phyloP scores from a whole-genome alignment of 2,113 vertebrate species.

The Tetraodon nigroviridis region DNA sequence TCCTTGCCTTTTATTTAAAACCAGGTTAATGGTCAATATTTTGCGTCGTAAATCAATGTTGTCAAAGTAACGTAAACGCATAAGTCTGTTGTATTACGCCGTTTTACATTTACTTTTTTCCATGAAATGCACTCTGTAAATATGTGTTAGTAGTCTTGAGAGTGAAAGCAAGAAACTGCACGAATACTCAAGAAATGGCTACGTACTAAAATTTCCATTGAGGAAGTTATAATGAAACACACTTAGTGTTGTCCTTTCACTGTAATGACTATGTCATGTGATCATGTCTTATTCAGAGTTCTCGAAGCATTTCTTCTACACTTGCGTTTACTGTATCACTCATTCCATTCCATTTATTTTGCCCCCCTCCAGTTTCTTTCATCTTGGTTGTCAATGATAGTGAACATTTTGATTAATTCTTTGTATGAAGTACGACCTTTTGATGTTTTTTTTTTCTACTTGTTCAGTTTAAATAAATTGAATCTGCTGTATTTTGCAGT shows the following conservation, averaged over 20 bases:
- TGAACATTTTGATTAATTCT: slow-evolving; percentile 34
- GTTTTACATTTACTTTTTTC: slow-evolving; percentile 21
- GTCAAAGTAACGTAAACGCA: slow-evolving; percentile 11
- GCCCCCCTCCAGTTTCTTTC: not conserved
- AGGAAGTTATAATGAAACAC: slow-evolving; percentile 67
- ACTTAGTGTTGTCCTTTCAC: slow-evolving; percentile 47
- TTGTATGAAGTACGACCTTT: slow-evolving; percentile 24
- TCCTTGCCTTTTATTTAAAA: slow-evolving; percentile 25
- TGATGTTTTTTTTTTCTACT: slow-evolving; percentile 25
- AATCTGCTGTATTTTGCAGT: slow-evolving; percentile 6
- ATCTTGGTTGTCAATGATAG: slow-evolving; percentile 10
- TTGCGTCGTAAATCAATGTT: slow-evolving; percentile 3
- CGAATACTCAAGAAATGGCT: slow-evolving; percentile 54
- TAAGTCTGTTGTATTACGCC: slow-evolving; percentile 11
- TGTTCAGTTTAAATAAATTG: slow-evolving; percentile 52
- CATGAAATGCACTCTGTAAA: slow-evolving; percentile 45
- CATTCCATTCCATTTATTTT: not conserved
- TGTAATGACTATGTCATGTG: slow-evolving; percentile 81
- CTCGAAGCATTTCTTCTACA: slow-evolving; percentile 50
- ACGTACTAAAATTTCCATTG: slow-evolving; percentile 69
- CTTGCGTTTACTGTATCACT: not conserved
- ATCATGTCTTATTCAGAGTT: slow-evolving; percentile 63
- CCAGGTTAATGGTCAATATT: slow-evolving; percentile 24
- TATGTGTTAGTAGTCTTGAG: slow-evolving; percentile 58
- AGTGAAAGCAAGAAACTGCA: slow-evolving; percentile 42